Base-by-base conservation (phyloP, 1,140 invertebrate species). In the Mactra quadrangularis region DNA sequence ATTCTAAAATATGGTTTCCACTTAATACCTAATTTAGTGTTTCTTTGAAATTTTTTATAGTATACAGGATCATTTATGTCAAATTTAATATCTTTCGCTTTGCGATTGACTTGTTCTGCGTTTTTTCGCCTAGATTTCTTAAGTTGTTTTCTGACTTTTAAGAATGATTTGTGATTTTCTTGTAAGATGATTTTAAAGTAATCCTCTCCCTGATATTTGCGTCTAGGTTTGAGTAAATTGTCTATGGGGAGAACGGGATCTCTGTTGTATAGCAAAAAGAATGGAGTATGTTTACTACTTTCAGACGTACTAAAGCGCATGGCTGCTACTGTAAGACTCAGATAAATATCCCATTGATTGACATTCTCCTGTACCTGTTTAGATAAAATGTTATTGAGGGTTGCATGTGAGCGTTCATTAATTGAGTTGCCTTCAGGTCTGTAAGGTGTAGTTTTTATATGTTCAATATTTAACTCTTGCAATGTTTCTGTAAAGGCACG, bases 341-440 rank as follows among this genome's bases (percentile, higher is more conserved):
- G 79, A 64, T 77, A 62, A 19, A 87, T 7, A 47, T 87, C 86
- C 79, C 83, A 85, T 1, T 57, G 62, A 7, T 1, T 45, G 25
- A 45, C 35, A n/a, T 77, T 53, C 9, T 70, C 74, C 62, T 64
- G 27, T n/a, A 84, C 4, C 33, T 55, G 47, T 22, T 70, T 84
- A 17, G 60, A 3, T 22, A 84, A n/a, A 1, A 75, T 31, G 57
- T 70, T 72, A 45, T 59, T 27, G 0, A 83, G 7, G 1, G 62
- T 60, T 19, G 72, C 33, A 29, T 76, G 82, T 22, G 50, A 77
- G 2, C 82, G 29, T 71, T 83, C 82, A 2, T 57, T 53, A 15
- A 22, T 60, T 3, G 6, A 59, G 35, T 77, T 77, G 4, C 41
- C n/a, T 52, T 76, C 50, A 0, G 82, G 62, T 4, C 52, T 33